A percentile compares a stretch with the other conserved stretches of the same genome.
These are phyloP conservation scores for Beaufortia kweichowensis DNA, from an alignment of 2,113 vertebrate species.

Conservation along the genomic window DNA sequence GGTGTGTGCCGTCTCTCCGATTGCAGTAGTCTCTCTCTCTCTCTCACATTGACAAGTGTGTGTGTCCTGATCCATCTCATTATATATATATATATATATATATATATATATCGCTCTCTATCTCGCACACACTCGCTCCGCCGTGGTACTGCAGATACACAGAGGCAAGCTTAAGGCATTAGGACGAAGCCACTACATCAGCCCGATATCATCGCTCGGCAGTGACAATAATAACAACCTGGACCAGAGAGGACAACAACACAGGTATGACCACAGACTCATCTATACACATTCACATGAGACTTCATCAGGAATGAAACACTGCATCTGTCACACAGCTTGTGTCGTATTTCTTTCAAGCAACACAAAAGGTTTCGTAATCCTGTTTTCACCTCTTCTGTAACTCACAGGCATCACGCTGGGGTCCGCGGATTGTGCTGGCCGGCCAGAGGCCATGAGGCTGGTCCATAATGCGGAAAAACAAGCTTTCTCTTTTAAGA, in stretches of 20 bases:
- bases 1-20: slow-evolving; percentile 9
- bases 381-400: not conserved
- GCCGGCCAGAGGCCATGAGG: slow-evolving; percentile 78
- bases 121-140: slow-evolving; percentile 24
- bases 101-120: slow-evolving; percentile 5
- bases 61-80: slow-evolving; percentile 7
- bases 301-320: not conserved
- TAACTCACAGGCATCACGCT: slow-evolving; percentile 65
- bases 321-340: not conserved
- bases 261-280: slow-evolving; percentile 39
- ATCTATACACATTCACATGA: not conserved
- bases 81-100: slow-evolving; percentile 11
- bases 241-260: slow-evolving; percentile 37
- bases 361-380: not conserved
- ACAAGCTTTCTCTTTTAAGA: slow-evolving; percentile 96
- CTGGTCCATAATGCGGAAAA: slow-evolving; percentile 93
- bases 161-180: slow-evolving; percentile 30
- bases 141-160: slow-evolving; percentile 33
- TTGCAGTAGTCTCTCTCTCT: slow-evolving; percentile 37
- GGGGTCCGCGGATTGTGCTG: slow-evolving; percentile 75
- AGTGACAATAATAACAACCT: slow-evolving; percentile 12
- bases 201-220: slow-evolving; percentile 38
- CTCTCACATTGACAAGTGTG: slow-evolving; percentile 47
- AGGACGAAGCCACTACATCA: slow-evolving; percentile 3
- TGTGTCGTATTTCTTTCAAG: not conserved